Evolutionary conservation across 1,140 invertebrate genomes (phyloP).

Genomic region (Monochamus saltuarius): DNA sequence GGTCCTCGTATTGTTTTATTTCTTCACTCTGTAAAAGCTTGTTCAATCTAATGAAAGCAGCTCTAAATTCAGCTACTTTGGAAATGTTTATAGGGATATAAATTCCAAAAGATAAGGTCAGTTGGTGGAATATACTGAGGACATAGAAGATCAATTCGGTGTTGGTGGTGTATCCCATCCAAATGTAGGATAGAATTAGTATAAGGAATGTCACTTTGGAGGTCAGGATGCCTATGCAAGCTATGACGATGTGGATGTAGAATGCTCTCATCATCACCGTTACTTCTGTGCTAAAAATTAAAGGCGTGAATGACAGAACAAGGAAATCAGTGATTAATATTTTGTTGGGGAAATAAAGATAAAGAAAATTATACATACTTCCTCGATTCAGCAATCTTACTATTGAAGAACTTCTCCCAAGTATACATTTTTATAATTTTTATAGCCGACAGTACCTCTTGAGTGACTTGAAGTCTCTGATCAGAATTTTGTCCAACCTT

Average conservation of each 20-base stretch:
- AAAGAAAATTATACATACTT: conserved; percentile 25
- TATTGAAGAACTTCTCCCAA: conserved; percentile 80
- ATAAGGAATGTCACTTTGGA: conserved; percentile 58
- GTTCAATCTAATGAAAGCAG: conserved; percentile 25
- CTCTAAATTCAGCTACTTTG: conserved; percentile 55
- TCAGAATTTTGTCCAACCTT: conserved; percentile 61
- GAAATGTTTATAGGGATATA: conserved; percentile 70
- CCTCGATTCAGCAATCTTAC: conserved; percentile 55
- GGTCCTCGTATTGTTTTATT: conserved; percentile 56
- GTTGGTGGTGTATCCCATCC: conserved; percentile 65
- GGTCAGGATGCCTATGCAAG: conserved; percentile 57
- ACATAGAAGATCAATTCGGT: conserved; percentile 78
- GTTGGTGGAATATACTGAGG: conserved; percentile 71
- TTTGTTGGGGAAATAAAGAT: background rate
- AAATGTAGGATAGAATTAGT: conserved; percentile 71
- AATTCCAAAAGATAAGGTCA: conserved; percentile 71
- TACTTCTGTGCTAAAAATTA: conserved; percentile 39
- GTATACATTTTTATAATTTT: conserved; percentile 88
- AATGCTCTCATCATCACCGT: conserved; percentile 32
- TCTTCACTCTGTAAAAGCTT: conserved; percentile 28
- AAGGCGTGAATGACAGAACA: background rate
- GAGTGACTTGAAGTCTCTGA: conserved; percentile 78
- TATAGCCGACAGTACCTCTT: conserved; percentile 79
- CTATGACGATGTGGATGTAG: conserved; percentile 33
- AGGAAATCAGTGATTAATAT: background rate